Conservation (phyloP, 2,113 vertebrate species). For the Myrmecophaga tridactyla region DNA sequence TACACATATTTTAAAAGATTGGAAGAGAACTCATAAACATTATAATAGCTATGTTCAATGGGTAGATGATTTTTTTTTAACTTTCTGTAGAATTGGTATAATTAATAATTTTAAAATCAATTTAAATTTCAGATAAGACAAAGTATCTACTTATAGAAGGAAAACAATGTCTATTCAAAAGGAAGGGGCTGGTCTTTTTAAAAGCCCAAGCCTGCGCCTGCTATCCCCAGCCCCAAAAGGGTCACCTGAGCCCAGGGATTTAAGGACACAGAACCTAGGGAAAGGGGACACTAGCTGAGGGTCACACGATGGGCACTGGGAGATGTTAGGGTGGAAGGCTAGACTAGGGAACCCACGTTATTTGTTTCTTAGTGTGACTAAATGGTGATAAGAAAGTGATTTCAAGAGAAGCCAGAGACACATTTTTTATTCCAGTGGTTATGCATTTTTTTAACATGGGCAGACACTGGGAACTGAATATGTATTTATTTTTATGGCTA, state of each 20-base stretch:
- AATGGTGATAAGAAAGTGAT: background rate
- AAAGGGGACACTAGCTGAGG: background rate
- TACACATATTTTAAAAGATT: background rate
- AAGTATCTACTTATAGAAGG: conserved; percentile 3
- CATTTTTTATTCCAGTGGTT: background rate
- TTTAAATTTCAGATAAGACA: conserved; percentile 18
- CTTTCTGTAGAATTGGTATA: background rate
- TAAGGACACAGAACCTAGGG: background rate
- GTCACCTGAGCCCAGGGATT: background rate
- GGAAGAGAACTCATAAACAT: background rate
- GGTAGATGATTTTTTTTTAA: background rate
- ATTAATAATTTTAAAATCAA: conserved; percentile 13
- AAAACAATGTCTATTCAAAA: background rate
- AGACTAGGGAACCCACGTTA: background rate
- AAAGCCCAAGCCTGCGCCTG: background rate
- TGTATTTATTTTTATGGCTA: background rate
- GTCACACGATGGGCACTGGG: background rate
- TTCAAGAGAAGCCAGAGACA: background rate
- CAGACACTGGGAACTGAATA: no score
- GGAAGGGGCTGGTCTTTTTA: background rate
- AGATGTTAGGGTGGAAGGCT: background rate
- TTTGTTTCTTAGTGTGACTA: background rate
- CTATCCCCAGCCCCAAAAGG: background rate
- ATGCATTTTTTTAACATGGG: no score
- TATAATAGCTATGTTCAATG: background rate